Percentiles rank a stretch among this genome's conserved stretches.
These are phyloP conservation scores for Pollimyrus isidori DNA, from an alignment of 2,113 vertebrate species.

Conservation along the genomic window DNA sequence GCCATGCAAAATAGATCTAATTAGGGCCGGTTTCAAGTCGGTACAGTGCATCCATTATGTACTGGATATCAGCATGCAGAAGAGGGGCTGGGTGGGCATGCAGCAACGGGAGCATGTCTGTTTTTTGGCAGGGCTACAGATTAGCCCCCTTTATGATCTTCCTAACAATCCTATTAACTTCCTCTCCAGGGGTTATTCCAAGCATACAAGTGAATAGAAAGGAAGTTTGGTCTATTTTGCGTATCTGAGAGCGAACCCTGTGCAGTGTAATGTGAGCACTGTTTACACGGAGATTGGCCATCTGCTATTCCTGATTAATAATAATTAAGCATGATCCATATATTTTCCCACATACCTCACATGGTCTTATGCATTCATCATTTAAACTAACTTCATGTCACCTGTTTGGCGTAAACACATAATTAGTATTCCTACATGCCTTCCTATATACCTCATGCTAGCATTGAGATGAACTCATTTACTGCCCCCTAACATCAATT, in stretches of 20 bases:
- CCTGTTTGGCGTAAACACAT: neutral
- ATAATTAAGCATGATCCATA: neutral
- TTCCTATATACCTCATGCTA: neutral
- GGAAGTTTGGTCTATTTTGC: neutral
- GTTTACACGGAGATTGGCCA: neutral
- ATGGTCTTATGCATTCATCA: neutral
- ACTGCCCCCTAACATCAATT: neutral
- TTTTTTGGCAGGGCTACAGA: conserved; percentile 16
- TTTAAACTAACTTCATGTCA: neutral
- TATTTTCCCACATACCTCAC: neutral
- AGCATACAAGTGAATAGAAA: conserved; percentile 11
- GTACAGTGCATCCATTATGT: conserved; percentile 25
- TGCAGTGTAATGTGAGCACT: neutral
- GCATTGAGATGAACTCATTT: neutral
- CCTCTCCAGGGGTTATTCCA: conserved; percentile 18
- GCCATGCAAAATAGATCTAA: conserved; percentile 42
- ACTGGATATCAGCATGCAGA: conserved; percentile 26
- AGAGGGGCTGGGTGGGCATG: conserved; percentile 8
- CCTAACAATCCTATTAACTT: conserved; percentile 28
- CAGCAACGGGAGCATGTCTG: neutral
- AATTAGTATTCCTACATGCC: neutral
- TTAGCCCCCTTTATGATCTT: conserved; percentile 18
- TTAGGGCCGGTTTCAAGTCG: conserved; percentile 32
- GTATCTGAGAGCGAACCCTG: neutral
- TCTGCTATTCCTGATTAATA: neutral